phyloP scores from a whole-genome alignment of 2,797 vertebrate species.

The Muscicapa comitata region DNA sequence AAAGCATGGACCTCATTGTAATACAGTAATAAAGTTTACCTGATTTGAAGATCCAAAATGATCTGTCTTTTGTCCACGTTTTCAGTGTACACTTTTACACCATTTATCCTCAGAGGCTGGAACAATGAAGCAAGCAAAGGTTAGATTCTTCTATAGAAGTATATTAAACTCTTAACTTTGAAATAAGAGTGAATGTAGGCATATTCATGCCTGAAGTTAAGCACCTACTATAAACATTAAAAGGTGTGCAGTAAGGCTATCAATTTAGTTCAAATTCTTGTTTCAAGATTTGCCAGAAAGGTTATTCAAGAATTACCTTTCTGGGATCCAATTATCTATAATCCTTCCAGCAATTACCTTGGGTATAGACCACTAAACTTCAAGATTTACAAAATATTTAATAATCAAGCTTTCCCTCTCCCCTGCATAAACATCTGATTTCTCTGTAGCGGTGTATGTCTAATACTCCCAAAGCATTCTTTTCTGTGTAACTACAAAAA shows the following conservation, averaged over 20 bases:
- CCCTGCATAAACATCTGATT: background rate
- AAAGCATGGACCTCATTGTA: background rate
- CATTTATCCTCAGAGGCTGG: conserved; percentile 92
- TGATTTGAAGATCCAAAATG: conserved; percentile 96
- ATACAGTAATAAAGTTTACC: conserved; percentile 76
- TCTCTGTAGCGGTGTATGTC: background rate
- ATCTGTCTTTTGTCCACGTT: conserved; percentile 97
- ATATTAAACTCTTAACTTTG: background rate
- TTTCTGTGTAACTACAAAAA: background rate
- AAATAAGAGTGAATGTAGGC: background rate
- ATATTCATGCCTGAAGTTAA: background rate
- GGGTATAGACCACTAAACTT: background rate
- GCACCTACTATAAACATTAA: background rate
- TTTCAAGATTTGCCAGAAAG: background rate
- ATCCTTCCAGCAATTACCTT: background rate
- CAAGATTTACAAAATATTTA: background rate
- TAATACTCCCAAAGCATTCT: background rate
- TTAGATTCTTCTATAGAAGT: background rate
- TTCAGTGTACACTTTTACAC: conserved; percentile 97
- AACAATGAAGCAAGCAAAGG: conserved; percentile 4
- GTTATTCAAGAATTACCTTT: background rate
- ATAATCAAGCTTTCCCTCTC: background rate
- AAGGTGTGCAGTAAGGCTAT: background rate
- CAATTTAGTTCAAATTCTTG: background rate
- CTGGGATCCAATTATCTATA: background rate